Evolutionary conservation across 2,113 vertebrate genomes (phyloP).

Genomic region (Plestiodon gilberti): DNA sequence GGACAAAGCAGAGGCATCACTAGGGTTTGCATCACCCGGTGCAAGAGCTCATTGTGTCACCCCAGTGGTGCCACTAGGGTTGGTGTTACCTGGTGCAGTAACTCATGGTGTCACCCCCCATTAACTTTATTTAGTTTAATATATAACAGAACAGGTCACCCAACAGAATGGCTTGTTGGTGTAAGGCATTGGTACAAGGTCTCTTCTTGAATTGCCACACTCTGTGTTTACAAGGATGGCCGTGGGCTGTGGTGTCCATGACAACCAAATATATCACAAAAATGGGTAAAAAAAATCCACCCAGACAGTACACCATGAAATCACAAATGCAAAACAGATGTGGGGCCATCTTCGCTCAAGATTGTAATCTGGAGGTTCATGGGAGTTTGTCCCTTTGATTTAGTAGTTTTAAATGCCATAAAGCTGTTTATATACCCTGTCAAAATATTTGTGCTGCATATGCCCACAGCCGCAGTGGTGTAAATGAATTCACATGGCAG

Average conservation of each 20-base stretch:
- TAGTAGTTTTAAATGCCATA: conserved; percentile 63
- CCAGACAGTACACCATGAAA: conserved; percentile 50
- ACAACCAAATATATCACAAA: conserved; percentile 34
- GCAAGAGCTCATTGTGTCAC: too few relatives aligned
- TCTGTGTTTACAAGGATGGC: not conserved
- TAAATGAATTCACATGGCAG: conserved; percentile 53
- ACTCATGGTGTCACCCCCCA: too few relatives aligned
- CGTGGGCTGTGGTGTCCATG: conserved; percentile 21
- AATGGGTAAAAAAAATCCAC: conserved; percentile 54
- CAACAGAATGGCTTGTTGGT: not conserved
- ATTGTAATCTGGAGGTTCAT: conserved; percentile 60
- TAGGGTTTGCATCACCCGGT: too few relatives aligned
- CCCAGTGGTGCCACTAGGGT: too few relatives aligned
- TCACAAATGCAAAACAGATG: conserved; percentile 68
- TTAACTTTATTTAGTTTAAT: too few relatives aligned
- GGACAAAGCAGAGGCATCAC: too few relatives aligned
- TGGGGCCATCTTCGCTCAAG: conserved; percentile 55
- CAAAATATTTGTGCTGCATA: conserved; percentile 78
- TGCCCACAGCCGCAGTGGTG: conserved; percentile 63
- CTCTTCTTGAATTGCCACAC: not conserved
- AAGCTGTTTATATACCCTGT: conserved; percentile 66
- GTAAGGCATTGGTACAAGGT: not conserved
- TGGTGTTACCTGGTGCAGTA: too few relatives aligned
- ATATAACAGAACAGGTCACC: too few relatives aligned
- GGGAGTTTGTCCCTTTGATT: conserved; percentile 60